Percentiles rank a stretch among this genome's conserved stretches.
Conservation (phyloP, 2,888 invertebrate genomes). For the Nesidiocoris tenuis region DNA sequence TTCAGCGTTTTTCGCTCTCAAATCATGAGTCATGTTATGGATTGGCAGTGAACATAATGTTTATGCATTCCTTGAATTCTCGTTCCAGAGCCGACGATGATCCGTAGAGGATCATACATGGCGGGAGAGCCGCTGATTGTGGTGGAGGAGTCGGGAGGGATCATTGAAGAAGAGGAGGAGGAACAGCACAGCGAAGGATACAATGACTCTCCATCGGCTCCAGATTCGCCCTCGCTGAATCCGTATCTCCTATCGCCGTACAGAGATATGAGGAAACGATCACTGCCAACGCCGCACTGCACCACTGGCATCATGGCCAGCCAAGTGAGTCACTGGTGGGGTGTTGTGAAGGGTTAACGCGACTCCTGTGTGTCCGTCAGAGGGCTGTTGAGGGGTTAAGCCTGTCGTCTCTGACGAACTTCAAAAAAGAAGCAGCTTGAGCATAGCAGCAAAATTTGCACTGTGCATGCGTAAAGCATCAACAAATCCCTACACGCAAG, state of each 20-base stretch:
- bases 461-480: no score
- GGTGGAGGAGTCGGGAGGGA: conserved; percentile 72
- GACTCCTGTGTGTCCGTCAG: no score
- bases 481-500: no score
- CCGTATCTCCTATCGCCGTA: conserved; percentile 80
- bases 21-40: no score
- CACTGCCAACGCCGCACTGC: conserved; percentile 79
- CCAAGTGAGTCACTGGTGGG: conserved; percentile 62
- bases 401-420: no score
- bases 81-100: conserved; percentile 31
- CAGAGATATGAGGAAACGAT: conserved; percentile 77
- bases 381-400: no score
- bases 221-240: conserved; percentile 74
- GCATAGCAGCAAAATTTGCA: no score
- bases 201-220: conserved; percentile 60
- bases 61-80: background rate
- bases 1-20: no score
- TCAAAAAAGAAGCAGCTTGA: no score
- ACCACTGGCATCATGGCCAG: conserved; percentile 83
- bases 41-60: background rate
- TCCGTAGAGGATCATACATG: conserved; percentile 69
- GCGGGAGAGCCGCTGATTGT: conserved; percentile 74
- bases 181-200: conserved; percentile 51
- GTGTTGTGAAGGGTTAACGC: no score
- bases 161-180: conserved; percentile 65